Percentiles rank a stretch among this genome's conserved stretches.
Conservation (phyloP, 2,113 vertebrate genomes). For the Pseudolaguvia tuberculata region DNA sequence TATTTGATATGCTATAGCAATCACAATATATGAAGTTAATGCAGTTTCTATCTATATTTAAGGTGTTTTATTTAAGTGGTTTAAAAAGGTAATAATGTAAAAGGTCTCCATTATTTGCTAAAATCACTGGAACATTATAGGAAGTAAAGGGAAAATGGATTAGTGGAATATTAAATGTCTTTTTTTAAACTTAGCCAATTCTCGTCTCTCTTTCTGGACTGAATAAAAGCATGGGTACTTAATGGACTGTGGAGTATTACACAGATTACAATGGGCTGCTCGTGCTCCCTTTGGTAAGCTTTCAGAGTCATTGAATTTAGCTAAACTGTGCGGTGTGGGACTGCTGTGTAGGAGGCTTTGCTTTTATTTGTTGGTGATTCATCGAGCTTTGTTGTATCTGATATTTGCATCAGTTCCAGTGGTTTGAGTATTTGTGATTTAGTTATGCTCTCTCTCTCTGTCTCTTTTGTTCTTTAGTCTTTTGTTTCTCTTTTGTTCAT, state of each 20-base stretch:
- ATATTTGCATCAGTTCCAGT: neutral
- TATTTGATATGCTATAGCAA: neutral
- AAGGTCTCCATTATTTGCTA: neutral
- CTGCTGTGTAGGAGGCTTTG: neutral
- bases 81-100: too few species aligned
- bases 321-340: neutral
- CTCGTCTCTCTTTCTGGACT: neutral
- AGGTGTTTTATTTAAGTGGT: too few species aligned
- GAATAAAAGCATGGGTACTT: constrained; percentile 36
- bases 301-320: constrained; percentile 26
- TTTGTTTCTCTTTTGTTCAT: neutral
- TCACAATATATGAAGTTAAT: neutral
- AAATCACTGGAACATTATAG: neutral
- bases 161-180: constrained; percentile 16
- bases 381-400: neutral
- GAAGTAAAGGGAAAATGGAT: constrained; percentile 12
- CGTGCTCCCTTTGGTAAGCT: constrained; percentile 30
- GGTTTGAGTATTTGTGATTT: neutral
- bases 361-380: neutral
- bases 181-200: neutral
- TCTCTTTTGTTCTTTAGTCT: neutral
- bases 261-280: constrained; percentile 41
- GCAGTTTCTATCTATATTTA: neutral
- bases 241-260: constrained; percentile 42
- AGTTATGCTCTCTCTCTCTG: neutral